These are phyloP conservation scores for Cephus pulcher DNA, from an alignment of 2,888 invertebrate genomes.

Conservation along the genomic window DNA sequence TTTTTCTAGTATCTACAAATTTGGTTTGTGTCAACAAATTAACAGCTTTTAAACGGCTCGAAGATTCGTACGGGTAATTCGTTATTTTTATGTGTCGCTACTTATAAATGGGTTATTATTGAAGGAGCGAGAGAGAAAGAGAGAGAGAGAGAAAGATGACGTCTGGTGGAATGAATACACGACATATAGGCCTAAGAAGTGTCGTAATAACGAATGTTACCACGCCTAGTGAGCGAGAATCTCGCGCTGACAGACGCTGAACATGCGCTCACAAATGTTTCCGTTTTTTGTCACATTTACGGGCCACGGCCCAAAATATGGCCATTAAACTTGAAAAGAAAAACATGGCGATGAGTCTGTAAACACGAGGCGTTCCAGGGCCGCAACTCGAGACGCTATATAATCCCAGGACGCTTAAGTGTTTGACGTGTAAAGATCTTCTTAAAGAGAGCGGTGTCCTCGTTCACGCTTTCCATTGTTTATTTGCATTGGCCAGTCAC, in stretches of 20 bases:
- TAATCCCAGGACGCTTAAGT: conserved; percentile 14
- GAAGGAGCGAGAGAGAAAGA: too few species aligned
- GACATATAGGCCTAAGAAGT: conserved; percentile 16
- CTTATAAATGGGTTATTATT: too few species aligned
- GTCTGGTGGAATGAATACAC: too few species aligned
- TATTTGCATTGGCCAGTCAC: neutral
- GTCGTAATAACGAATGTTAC: conserved; percentile 26
- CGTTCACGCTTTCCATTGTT: neutral
- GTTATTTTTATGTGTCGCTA: too few species aligned
- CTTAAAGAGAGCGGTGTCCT: neutral
- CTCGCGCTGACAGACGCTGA: conserved; percentile 54
- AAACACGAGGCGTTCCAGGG: conserved; percentile 39
- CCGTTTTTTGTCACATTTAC: conserved; percentile 57
- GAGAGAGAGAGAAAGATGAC: too few species aligned
- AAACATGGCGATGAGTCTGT: conserved; percentile 41
- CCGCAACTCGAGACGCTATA: conserved; percentile 16
- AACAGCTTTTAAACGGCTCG: too few species aligned
- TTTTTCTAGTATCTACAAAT: too few species aligned
- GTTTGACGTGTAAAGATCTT: conserved; percentile 18
- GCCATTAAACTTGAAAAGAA: conserved; percentile 45
- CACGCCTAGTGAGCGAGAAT: conserved; percentile 10
- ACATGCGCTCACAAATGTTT: conserved; percentile 56
- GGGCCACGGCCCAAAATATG: conserved; percentile 50
- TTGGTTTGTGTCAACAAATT: too few species aligned
- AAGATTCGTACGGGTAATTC: too few species aligned